Evolutionary conservation across 2,797 vertebrate species (phyloP).

Genomic region (Mus minutoides): DNA sequence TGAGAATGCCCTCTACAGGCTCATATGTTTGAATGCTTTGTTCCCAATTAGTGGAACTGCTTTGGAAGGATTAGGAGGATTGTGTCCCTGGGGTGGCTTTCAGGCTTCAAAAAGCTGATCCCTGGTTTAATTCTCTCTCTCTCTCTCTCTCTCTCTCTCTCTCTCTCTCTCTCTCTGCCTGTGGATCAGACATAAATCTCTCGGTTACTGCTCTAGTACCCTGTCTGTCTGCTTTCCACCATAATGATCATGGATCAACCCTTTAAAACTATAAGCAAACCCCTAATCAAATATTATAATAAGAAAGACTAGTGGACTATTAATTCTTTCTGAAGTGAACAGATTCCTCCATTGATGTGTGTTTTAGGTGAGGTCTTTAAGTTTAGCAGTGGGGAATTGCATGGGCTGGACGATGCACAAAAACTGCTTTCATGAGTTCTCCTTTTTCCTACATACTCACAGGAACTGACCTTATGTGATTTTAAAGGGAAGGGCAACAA

Average conservation of each 20-base stretch:
- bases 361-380: not conserved
- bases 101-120: not conserved
- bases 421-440: constrained; percentile 11
- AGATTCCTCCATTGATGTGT: not conserved
- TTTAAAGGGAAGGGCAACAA: not conserved
- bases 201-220: not conserved
- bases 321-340: not conserved
- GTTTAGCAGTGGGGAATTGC: not conserved
- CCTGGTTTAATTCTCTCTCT: not conserved
- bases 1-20: not conserved
- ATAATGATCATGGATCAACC: not conserved
- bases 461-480: constrained; percentile 1
- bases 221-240: not conserved
- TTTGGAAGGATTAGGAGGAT: not conserved
- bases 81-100: not conserved
- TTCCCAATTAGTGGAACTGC: not conserved
- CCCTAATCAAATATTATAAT: not conserved
- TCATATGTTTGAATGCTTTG: not conserved
- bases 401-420: not conserved
- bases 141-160: not conserved
- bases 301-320: not conserved
- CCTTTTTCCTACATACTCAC: not conserved
- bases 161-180: not conserved
- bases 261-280: not conserved
- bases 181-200: not conserved